Evolutionary conservation across 2,888 invertebrate species (phyloP), one percentile per base, ranked within the genome.

Genomic region (Orchesella flavescens): DNA sequence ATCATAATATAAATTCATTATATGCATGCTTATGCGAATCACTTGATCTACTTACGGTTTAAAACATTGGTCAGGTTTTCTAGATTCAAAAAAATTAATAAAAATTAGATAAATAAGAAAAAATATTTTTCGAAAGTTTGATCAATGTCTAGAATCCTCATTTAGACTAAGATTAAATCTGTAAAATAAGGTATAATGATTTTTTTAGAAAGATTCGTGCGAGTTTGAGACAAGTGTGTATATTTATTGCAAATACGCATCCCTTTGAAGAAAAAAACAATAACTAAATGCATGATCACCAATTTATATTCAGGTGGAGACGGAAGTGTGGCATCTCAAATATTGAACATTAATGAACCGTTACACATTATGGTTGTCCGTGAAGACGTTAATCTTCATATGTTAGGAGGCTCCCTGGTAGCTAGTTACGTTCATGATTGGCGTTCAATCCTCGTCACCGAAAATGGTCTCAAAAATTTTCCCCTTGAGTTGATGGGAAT

Each of bases 401-500:
- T 23, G 13, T 57, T 57, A 49, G 72, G 77, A 57, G 74, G 72
- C 49, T 44, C 49, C 19, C 66, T 80, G 19, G 61, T 85, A 66
- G 84, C 87, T n/a, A 76, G 77, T 46, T 81, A 81, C 65, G 21
- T 65, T 21, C 78, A 83, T 74, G 87, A 87, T 73, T 87, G 87
- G 87, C 83, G 87, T 17, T 82, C 83, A 53, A 55, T 85, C 23
- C 80, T 87, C 43, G 83, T 84, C 66, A 71, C 81, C n/a, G 79
- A 83, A 21, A 84, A 84, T 17, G 71, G 73, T 1, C 69, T 75
- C 9, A 78, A 85, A 46, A 57, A 57, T 72, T 75, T 84, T 63
- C 77, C 78, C 66, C 73, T 87, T 49, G 81, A 85, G 23, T 75
- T 87, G 72, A 84, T 87, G 83, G 87, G 87, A 57, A 84, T 84